Percentiles rank a stretch among this genome's conserved stretches.
Evolutionary conservation across 2,113 vertebrate species (phyloP).

Genomic region (Abramis brama): DNA sequence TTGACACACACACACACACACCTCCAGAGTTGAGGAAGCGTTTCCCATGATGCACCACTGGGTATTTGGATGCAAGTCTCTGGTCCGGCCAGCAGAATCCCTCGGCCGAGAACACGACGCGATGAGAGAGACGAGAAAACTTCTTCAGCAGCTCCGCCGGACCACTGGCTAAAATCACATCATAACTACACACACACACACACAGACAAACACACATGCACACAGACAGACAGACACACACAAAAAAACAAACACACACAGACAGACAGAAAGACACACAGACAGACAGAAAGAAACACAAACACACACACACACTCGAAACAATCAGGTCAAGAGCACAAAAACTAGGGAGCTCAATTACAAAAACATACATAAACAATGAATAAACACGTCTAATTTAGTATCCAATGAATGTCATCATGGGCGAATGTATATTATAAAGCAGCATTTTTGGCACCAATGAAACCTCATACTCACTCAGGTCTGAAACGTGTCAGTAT

Average conservation of each 20-base stretch:
- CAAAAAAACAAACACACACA: constrained; percentile 24
- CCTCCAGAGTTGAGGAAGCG: constrained; percentile 76
- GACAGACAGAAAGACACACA: background rate
- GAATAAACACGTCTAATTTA: background rate
- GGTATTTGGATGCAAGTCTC: constrained; percentile 78
- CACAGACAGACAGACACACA: background rate
- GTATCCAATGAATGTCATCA: background rate
- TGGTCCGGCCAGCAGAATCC: constrained; percentile 82
- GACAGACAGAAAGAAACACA: background rate
- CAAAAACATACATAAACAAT: background rate
- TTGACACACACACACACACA: constrained; percentile 14
- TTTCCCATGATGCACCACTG: constrained; percentile 72
- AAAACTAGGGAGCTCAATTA: background rate
- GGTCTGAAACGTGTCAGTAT: background rate
- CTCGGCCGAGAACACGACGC: constrained; percentile 79
- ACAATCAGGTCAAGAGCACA: background rate
- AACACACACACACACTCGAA: background rate
- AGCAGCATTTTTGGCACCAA: background rate
- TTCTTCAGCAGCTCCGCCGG: constrained; percentile 77
- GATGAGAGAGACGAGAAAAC: constrained; percentile 73
- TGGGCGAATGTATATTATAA: background rate
- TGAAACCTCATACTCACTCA: background rate
- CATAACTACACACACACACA: constrained; percentile 67
- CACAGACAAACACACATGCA: background rate
- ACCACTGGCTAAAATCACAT: constrained; percentile 76